These are phyloP conservation scores for Psettodes erumei DNA, from an alignment of 2,113 vertebrate species.

Conservation along the genomic window DNA sequence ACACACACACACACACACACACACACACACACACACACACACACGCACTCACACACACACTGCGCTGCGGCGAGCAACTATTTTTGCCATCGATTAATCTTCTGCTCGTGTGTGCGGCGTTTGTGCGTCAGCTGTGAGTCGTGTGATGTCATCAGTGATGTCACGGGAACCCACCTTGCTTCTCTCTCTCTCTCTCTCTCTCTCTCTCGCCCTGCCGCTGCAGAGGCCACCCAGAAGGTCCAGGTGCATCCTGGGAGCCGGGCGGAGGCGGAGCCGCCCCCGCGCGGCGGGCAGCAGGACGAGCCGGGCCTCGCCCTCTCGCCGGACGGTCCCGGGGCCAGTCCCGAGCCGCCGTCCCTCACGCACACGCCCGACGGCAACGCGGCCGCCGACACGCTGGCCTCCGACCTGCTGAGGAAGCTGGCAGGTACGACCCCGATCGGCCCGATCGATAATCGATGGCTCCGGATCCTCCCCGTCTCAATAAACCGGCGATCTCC, in stretches of 20 bases:
- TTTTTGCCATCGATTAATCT: neutral
- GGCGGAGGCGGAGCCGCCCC: conserved; percentile 43
- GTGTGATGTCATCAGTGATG: no score
- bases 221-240: conserved; percentile 79
- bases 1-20: conserved; percentile 16
- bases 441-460: no score
- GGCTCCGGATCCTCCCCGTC: no score
- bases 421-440: conserved; percentile 74
- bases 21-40: neutral
- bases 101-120: no score
- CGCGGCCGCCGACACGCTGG: conserved; percentile 53
- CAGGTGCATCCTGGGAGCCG: conserved; percentile 65
- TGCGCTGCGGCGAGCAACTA: neutral
- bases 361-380: conserved; percentile 68
- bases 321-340: conserved; percentile 76
- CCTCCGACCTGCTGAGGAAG: conserved; percentile 76
- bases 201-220: neutral
- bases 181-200: neutral
- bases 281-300: conserved; percentile 63
- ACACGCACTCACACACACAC: neutral
- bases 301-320: conserved; percentile 77
- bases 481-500: no score
- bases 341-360: conserved; percentile 73
- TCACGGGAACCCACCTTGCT: neutral
- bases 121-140: no score